Base-by-base conservation (phyloP, 2,797 vertebrate genomes). In the Leucoraja ocellata region DNA sequence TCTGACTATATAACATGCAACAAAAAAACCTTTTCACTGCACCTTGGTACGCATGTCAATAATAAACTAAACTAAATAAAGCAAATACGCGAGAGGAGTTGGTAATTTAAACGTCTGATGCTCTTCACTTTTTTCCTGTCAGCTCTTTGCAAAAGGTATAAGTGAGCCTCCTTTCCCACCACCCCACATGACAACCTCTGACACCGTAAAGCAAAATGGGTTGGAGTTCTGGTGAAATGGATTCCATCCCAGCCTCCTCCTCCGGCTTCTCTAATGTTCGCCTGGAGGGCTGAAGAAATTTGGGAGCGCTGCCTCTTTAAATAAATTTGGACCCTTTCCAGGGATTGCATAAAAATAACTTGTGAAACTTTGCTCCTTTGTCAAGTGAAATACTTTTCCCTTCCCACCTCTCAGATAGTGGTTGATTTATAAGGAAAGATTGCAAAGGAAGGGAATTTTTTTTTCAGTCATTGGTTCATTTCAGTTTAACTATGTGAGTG, bases 351-450 rank as follows among this genome's bases (percentile, higher is more conserved):
- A 92, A 92, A 92, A 92, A 92, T 92, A 92, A 92, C 90, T 92
- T 92, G 90, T 74, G 71, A 76, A 92, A 74, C 84, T 88, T 92
- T 74, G 73, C 90, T 92, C 90, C 90, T 92, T 76, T 92, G 68
- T 92, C 90, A 92, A 92, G 23, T 4, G 39, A 92, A 92, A 92
- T 92, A 76, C 71, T 92, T 92, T 58, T 92, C 90, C 71, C 90
- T 76, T 92, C 90, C 90, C 90, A 76, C 90, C 90, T 92, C 90
- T 74, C 73, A 28, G 90, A 92, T 74, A 92, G 46, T 36, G 23
- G 68, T 92, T 92, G 90, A 92, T 92, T 92, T 92, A 92, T 92
- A 92, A 92, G 68, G 90, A 76, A 73, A 76, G 68, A 28, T 39
- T 76, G 73, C 90, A 92, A 92, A 54, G 90, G 90, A 92, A 92